Conservation (phyloP, 2,797 vertebrate genomes). For the Tauraco hartlaubi region DNA sequence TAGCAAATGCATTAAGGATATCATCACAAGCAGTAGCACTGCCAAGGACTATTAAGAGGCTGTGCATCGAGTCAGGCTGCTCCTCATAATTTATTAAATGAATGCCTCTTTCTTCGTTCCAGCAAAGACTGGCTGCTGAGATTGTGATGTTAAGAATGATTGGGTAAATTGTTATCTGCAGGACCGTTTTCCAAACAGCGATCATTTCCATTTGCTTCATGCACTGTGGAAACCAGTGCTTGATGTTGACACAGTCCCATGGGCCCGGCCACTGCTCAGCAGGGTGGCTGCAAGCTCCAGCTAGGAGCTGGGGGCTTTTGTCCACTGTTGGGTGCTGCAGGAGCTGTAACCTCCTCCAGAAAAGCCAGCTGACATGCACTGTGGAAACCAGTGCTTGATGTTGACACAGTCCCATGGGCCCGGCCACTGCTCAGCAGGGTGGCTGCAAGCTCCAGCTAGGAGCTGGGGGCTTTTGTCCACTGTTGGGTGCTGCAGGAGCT, state of each 20-base stretch:
- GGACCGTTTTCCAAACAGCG: background rate
- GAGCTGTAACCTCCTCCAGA: background rate
- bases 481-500: background rate
- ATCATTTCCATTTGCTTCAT: background rate
- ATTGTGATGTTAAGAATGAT: slow-evolving; percentile 42
- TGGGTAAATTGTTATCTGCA: background rate
- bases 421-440: background rate
- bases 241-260: background rate
- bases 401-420: background rate
- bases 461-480: background rate
- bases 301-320: background rate
- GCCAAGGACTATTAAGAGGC: slow-evolving; percentile 60
- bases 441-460: background rate
- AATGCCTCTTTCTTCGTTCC: slow-evolving; percentile 58
- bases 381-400: background rate
- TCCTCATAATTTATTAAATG: slow-evolving; percentile 77
- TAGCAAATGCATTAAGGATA: slow-evolving; percentile 70
- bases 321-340: background rate
- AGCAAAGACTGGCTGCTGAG: slow-evolving; percentile 28
- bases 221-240: background rate
- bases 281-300: background rate
- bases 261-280: background rate
- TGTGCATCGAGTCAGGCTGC: background rate
- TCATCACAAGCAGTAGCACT: slow-evolving; percentile 24
- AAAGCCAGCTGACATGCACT: background rate